Evolutionary conservation across 2,797 vertebrate genomes (phyloP).

Genomic region (Eutrigla gurnardus): DNA sequence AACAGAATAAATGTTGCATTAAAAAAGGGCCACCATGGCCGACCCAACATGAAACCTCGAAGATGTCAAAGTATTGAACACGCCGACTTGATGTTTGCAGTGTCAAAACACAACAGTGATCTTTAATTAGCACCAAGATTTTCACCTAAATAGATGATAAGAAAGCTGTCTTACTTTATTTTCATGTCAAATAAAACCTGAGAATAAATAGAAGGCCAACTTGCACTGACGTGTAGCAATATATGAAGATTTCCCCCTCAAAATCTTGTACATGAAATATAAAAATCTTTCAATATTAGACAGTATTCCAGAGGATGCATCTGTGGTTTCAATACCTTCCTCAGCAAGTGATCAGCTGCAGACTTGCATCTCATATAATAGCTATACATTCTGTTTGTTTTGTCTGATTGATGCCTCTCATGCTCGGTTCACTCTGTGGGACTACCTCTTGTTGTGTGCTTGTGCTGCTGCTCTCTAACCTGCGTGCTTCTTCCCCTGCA

Average conservation of each 20-base stretch:
- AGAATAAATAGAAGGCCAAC: background rate
- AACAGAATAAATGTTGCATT: constrained; percentile 35
- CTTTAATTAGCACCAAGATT: background rate
- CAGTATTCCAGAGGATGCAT: background rate
- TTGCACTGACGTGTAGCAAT: background rate
- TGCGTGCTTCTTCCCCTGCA: constrained; percentile 63
- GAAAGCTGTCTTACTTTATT: background rate
- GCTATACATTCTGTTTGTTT: background rate
- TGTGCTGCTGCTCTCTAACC: constrained; percentile 65
- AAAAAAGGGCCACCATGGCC: background rate
- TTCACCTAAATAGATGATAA: background rate
- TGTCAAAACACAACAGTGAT: background rate
- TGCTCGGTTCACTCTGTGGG: constrained; percentile 37
- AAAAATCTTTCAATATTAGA: background rate
- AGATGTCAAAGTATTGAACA: background rate
- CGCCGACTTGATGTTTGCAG: too few relatives aligned
- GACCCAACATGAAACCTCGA: constrained; percentile 5
- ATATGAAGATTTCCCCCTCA: background rate
- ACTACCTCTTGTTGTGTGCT: constrained; percentile 59
- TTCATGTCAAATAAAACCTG: background rate
- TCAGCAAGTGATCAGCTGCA: background rate
- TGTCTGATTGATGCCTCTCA: background rate
- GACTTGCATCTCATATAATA: background rate
- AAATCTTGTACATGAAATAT: background rate
- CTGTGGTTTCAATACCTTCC: background rate